Percentiles rank a stretch among this genome's conserved stretches.
Conservation (phyloP, 2,797 vertebrate genomes). For the Mus minutoides region DNA sequence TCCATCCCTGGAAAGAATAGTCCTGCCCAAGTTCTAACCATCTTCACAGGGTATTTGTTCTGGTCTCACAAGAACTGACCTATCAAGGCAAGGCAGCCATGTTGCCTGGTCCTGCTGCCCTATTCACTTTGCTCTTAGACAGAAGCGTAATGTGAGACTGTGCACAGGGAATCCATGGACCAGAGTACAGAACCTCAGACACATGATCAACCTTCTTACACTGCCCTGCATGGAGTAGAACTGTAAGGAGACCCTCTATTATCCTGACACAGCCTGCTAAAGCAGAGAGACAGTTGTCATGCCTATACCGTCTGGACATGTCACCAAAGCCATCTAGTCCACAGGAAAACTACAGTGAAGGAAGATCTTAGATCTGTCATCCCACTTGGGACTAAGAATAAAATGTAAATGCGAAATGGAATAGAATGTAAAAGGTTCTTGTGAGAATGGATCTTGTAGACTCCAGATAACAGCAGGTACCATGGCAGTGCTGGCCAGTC, state of each 20-base stretch:
- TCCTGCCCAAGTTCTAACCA: neutral
- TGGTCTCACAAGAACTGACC: neutral
- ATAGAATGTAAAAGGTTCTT: neutral
- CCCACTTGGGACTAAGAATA: neutral
- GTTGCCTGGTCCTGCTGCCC: accelerated
- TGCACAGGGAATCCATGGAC: neutral
- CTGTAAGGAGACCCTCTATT: neutral
- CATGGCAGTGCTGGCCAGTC: no score
- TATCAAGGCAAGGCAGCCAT: neutral
- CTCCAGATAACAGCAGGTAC: neutral
- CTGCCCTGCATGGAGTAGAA: neutral
- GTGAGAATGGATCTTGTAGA: neutral
- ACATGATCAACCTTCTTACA: neutral
- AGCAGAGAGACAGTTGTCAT: neutral
- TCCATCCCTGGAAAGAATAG: neutral
- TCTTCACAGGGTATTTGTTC: neutral
- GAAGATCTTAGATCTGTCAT: neutral
- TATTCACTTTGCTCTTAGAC: neutral
- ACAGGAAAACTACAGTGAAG: neutral
- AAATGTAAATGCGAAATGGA: neutral
- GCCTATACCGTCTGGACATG: neutral
- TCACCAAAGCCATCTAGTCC: neutral
- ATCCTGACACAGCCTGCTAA: neutral
- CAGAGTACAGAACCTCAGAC: neutral
- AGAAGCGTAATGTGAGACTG: neutral